Evolutionary conservation across 2,797 vertebrate genomes (phyloP).

Genomic region (Echiichthys vipera): DNA sequence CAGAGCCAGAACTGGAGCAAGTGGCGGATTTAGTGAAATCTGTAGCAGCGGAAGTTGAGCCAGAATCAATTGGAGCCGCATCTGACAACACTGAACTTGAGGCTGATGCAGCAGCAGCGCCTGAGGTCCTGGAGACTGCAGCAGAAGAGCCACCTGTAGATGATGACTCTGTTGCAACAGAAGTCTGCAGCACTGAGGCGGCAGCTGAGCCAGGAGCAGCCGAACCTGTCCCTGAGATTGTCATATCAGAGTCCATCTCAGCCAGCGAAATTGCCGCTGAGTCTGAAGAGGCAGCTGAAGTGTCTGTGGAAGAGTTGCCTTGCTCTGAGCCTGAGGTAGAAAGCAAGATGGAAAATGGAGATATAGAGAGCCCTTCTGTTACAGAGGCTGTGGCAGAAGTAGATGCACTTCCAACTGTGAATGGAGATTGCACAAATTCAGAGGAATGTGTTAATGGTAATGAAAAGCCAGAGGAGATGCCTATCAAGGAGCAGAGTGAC

Average conservation of each 20-base stretch:
- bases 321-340: constrained; percentile 52
- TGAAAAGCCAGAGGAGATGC: constrained; percentile 68
- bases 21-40: constrained; percentile 30
- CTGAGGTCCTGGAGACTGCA: constrained; percentile 28
- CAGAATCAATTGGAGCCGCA: constrained; percentile 24
- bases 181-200: constrained; percentile 28
- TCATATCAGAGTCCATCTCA: constrained; percentile 78
- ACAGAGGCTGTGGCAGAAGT: constrained; percentile 51
- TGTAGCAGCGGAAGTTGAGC: constrained; percentile 39
- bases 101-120: constrained; percentile 25
- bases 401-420: constrained; percentile 66
- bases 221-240: constrained; percentile 78
- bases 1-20: constrained; percentile 31
- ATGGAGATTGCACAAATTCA: constrained; percentile 70
- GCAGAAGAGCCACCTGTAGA: constrained; percentile 27
- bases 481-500: constrained; percentile 72
- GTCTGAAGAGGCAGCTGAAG: constrained; percentile 41
- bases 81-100: constrained; percentile 36
- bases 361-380: constrained; percentile 61
- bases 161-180: constrained; percentile 43
- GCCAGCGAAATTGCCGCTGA: constrained; percentile 56
- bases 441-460: constrained; percentile 80
- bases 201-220: constrained; percentile 43
- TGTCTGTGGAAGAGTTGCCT: constrained; percentile 46
- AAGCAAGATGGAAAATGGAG: constrained; percentile 80